Conservation (phyloP, 2,113 vertebrate species). For the Nycticorax nycticorax region DNA sequence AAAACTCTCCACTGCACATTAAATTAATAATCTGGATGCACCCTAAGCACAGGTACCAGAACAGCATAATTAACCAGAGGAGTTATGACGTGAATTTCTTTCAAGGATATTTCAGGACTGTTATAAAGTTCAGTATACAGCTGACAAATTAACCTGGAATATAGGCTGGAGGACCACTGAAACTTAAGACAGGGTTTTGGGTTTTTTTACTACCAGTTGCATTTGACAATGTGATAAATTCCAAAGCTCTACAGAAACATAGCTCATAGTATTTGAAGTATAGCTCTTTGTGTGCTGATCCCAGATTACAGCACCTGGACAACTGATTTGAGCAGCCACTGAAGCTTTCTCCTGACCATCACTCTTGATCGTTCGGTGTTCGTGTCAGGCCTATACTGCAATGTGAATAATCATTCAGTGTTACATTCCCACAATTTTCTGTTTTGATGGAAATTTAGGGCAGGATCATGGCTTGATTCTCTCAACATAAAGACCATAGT, state of each 20-base stretch:
- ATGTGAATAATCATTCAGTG: background rate
- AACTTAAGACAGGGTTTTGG: background rate
- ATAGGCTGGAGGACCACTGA: background rate
- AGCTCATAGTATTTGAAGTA: background rate
- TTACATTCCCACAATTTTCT: background rate
- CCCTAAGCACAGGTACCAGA: background rate
- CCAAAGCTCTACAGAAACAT: background rate
- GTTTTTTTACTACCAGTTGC: background rate
- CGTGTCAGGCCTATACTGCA: background rate
- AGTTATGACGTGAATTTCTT: background rate
- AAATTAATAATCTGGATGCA: background rate
- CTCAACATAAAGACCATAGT: background rate
- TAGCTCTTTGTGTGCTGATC: background rate
- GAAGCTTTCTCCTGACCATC: background rate
- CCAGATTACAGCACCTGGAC: background rate
- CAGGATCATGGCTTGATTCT: conserved; percentile 16
- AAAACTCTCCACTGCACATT: background rate
- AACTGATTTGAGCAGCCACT: background rate
- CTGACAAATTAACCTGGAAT: background rate
- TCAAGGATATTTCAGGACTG: background rate
- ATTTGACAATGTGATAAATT: background rate
- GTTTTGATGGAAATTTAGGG: conserved; percentile 5
- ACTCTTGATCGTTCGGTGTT: background rate
- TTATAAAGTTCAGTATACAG: background rate
- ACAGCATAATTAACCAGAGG: background rate